These are phyloP conservation scores for Strongylocentrotus purpuratus DNA, from an alignment of 35 echinoderm and acorn worm species.

Conservation along the genomic window DNA sequence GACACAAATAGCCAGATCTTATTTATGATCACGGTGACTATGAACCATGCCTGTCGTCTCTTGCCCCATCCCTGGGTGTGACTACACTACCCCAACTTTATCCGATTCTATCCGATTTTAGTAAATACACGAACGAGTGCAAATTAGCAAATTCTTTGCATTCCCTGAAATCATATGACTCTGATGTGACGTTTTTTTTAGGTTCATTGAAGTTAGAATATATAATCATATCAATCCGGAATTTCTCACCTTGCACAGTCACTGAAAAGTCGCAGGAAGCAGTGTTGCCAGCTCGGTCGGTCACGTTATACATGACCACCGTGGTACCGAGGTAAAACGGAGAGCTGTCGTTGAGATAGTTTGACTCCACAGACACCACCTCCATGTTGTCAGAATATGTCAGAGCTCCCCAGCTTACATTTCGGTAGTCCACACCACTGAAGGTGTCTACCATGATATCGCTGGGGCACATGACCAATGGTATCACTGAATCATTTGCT, in stretches of 20 bases:
- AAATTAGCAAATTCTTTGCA: too few species aligned
- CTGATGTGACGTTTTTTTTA: too few species aligned
- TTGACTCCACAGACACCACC: not conserved
- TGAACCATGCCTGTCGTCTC: too few species aligned
- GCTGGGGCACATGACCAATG: not conserved
- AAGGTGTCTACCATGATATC: constrained; percentile 34
- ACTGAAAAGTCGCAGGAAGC: constrained; percentile 64
- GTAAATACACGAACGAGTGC: too few species aligned
- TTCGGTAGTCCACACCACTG: not conserved
- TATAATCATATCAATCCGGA: too few species aligned
- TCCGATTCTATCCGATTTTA: too few species aligned
- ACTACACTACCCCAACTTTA: too few species aligned
- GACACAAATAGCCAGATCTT: too few species aligned
- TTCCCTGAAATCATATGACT: too few species aligned
- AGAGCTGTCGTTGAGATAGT: constrained; percentile 24
- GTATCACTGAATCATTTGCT: constrained; percentile 24
- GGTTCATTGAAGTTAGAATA: too few species aligned
- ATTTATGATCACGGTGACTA: too few species aligned
- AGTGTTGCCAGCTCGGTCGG: constrained; percentile 50
- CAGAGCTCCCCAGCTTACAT: not conserved
- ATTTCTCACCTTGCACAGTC: constrained; percentile 27
- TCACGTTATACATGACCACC: constrained; percentile 55
- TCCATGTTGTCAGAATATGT: constrained; percentile 36
- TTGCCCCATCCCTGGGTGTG: too few species aligned
- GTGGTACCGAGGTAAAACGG: constrained; percentile 56